Evolutionary conservation across 2,888 invertebrate species (phyloP).

Genomic region (Pelosia muscerda): DNA sequence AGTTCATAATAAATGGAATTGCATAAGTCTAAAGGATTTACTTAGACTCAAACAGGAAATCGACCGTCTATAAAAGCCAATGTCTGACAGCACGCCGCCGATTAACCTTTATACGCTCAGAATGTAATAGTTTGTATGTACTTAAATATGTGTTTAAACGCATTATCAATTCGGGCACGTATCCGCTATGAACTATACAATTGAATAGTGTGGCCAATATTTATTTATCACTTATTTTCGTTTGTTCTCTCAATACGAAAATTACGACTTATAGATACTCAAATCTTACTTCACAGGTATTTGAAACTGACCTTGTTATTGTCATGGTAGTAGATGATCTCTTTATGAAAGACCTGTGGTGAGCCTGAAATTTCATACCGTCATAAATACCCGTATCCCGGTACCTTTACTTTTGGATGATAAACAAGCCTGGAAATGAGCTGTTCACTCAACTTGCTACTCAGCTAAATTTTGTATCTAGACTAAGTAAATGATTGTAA

Average conservation of each 20-base stretch:
- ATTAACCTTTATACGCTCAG: slow-evolving; percentile 11
- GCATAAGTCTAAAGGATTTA: not conserved
- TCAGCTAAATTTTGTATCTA: too few species aligned
- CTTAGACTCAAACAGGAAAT: slow-evolving; percentile 28
- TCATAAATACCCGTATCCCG: too few species aligned
- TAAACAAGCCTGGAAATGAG: too few species aligned
- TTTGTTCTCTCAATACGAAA: not conserved
- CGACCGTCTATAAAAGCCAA: slow-evolving; percentile 16
- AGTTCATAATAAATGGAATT: not conserved
- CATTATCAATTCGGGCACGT: slow-evolving; percentile 37
- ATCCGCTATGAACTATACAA: slow-evolving; percentile 24
- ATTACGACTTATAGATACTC: not conserved
- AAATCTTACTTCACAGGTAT: not conserved
- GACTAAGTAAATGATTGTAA: too few species aligned
- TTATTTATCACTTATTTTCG: not conserved
- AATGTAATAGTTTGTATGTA: slow-evolving; percentile 15
- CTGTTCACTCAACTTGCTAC: too few species aligned
- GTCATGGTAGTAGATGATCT: not conserved
- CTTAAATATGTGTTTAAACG: slow-evolving; percentile 23
- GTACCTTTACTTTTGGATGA: too few species aligned
- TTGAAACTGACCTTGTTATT: not conserved
- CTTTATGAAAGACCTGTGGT: not conserved
- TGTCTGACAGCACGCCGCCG: slow-evolving; percentile 14
- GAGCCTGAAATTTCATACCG: not conserved
- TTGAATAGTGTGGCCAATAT: slow-evolving; percentile 24